Evolutionary conservation across 2,113 vertebrate genomes (phyloP), one percentile per base, ranked within the genome.

Genomic region (Varanus salvator): DNA sequence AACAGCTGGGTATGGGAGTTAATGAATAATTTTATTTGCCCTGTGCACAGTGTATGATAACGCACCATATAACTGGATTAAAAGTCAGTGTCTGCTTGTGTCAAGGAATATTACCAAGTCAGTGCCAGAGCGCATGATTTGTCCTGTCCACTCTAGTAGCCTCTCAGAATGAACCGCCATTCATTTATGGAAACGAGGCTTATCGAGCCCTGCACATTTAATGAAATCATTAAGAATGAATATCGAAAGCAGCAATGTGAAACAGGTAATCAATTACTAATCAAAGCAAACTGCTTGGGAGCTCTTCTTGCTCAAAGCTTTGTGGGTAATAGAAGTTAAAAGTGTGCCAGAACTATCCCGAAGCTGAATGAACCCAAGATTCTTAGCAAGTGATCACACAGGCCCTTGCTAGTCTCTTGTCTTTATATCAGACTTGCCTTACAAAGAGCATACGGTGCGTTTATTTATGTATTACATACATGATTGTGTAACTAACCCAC

Each of bases 221-320:
- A 0, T 1, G 8, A 50, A 29, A 19, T 85, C 34, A 29, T 80
- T 54, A 90, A 66, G 21, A 91, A n/a, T 14, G 78, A 82, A 86
- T 66, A 82, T 69, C 38, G 83, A 89, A 11, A 85, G 50, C 17
- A 80, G 66, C 80, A 86, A 19, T 71, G 29, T 69, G 86, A 69
- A 92, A 81, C 19, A 60, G 52, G 8, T 48, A 44, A 21, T 72
- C 69, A 77, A 71, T 89, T 92, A 74, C 52, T 88, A 31, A 23
- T 93, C 80, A 90, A 77, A 66, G 27, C 23, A 89, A 80, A 50
- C 48, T 77, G 31, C 29, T 64, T 85, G 66, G 48, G 92, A 94
- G 4, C 23, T 38, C 27, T 25, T 48, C 23, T 0, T 48, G 4
- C 0, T 72, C 66, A 31, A 15, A 88, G 8, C 19, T 90, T 91